These are phyloP conservation scores for Oreochromis aureus DNA, from an alignment of 2,113 vertebrate species.

Conservation along the genomic window DNA sequence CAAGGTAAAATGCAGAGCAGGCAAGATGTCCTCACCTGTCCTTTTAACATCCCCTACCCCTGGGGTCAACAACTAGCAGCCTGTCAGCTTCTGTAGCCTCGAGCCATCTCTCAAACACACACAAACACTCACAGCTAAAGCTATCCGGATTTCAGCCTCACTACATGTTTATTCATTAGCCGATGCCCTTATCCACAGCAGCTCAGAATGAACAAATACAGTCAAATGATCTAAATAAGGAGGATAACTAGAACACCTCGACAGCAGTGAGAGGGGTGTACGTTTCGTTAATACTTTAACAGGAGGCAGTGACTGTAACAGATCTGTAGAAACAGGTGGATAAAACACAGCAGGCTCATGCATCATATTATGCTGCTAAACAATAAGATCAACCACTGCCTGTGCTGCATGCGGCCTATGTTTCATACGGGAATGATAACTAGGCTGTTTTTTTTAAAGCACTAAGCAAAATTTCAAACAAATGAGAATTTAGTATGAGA, in stretches of 20 bases:
- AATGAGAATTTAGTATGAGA: background rate
- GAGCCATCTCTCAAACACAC: background rate
- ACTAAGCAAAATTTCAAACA: background rate
- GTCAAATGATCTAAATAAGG: background rate
- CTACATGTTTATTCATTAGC: background rate
- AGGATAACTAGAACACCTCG: background rate
- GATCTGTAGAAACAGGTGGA: background rate
- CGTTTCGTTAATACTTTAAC: background rate
- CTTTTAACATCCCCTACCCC: conserved; percentile 39
- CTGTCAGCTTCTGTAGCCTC: conserved; percentile 33
- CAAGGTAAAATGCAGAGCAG: conserved; percentile 63
- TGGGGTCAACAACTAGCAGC: conserved; percentile 45
- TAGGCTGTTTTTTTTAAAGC: background rate
- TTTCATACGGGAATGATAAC: background rate
- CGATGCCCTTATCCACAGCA: fast-evolving
- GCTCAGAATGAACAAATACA: background rate
- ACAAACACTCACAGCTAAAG: background rate
- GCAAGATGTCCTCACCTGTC: conserved; percentile 55
- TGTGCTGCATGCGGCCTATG: fast-evolving
- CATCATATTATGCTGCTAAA: background rate
- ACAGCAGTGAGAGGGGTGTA: background rate
- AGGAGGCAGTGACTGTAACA: background rate
- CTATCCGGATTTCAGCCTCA: background rate
- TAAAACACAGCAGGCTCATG: background rate
- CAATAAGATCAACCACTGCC: background rate